Conservation (phyloP, 2,888 invertebrate genomes). For the Meandrusa payeni region DNA sequence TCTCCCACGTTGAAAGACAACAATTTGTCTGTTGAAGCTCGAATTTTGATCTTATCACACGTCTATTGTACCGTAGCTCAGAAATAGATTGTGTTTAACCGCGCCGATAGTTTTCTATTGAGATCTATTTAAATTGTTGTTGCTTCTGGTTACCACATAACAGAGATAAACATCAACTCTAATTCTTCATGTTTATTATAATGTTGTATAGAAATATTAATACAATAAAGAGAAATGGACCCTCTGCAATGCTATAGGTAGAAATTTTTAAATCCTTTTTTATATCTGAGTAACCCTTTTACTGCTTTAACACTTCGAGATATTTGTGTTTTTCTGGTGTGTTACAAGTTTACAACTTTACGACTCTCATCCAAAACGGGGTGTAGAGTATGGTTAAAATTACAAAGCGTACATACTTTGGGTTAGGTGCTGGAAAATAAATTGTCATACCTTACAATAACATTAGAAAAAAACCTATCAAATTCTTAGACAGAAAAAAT, state of each 20-base stretch:
- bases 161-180: conserved; percentile 25
- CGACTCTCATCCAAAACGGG: too few species aligned
- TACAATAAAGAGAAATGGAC: conserved; percentile 14
- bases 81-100: conserved; percentile 50
- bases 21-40: conserved; percentile 66
- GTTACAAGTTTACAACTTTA: neutral
- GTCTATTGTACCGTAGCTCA: conserved; percentile 56
- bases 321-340: neutral
- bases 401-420: too few species aligned
- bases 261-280: conserved; percentile 11
- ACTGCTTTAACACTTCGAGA: conserved; percentile 15
- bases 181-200: conserved; percentile 23
- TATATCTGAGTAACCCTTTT: conserved; percentile 14
- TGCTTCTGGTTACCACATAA: conserved; percentile 26
- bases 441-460: too few species aligned
- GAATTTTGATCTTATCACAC: conserved; percentile 67
- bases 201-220: conserved; percentile 21
- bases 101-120: conserved; percentile 46
- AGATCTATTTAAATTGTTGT: conserved; percentile 37
- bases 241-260: conserved; percentile 16
- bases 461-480: too few species aligned
- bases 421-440: too few species aligned
- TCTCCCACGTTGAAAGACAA: conserved; percentile 50
- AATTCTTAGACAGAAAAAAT: too few species aligned
- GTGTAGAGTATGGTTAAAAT: too few species aligned